Evolutionary conservation across 2,888 invertebrate genomes (phyloP).

Genomic region (Perizoma flavofasciatum): DNA sequence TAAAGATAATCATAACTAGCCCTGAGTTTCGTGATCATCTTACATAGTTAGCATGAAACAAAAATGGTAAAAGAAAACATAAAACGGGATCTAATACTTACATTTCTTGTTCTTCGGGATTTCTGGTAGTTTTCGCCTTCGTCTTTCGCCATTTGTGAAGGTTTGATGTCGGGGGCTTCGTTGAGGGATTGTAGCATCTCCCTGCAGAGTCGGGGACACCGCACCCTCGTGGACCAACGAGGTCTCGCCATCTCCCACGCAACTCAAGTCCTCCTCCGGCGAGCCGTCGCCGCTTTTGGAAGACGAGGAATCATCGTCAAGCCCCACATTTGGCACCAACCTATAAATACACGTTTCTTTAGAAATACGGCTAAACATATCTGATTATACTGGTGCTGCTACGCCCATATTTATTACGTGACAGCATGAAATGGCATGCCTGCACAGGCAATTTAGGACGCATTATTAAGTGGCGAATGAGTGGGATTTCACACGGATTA

Average conservation of each 20-base stretch:
- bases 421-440: conserved; percentile 38
- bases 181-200: conserved; percentile 58
- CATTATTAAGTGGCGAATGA: background rate
- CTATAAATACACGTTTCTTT: conserved; percentile 69
- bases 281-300: conserved; percentile 89
- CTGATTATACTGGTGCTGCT: conserved; percentile 7
- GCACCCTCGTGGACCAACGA: conserved; percentile 46
- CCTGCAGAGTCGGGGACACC: conserved; percentile 57
- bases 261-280: conserved; percentile 85
- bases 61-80: too few relatives aligned
- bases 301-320: conserved; percentile 92
- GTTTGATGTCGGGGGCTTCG: conserved; percentile 69
- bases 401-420: conserved; percentile 43
- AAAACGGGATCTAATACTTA: conserved; percentile 84
- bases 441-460: conserved; percentile 24
- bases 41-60: too few relatives aligned
- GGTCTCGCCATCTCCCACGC: conserved; percentile 83
- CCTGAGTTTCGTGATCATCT: too few relatives aligned
- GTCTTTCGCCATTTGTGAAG: conserved; percentile 83
- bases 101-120: conserved; percentile 95
- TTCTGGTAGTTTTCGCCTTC: conserved; percentile 93
- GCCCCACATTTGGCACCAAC: conserved; percentile 91
- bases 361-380: conserved; percentile 8
- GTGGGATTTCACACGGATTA: conserved; percentile 7
- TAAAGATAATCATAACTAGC: too few relatives aligned